These are phyloP conservation scores for Flexamia atlantica DNA, from an alignment of 2,888 invertebrate species.

Conservation along the genomic window DNA sequence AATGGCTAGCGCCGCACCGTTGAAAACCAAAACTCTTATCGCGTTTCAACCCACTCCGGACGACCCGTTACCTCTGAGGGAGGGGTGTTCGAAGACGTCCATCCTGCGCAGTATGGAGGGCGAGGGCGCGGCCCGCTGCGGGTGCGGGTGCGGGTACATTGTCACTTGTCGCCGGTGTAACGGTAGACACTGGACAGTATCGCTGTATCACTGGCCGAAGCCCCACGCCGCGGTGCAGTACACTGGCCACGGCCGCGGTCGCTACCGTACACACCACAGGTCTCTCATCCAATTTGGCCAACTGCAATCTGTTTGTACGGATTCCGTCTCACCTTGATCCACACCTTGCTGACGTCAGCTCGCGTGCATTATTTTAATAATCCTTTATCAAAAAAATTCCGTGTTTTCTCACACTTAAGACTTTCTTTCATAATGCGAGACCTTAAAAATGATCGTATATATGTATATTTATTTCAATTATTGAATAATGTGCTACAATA, in stretches of 20 bases:
- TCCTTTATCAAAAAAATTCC: too few relatives aligned
- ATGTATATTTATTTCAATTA: too few relatives aligned
- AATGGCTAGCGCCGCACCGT: too few relatives aligned
- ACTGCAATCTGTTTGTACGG: slow-evolving; percentile 55
- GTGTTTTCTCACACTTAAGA: too few relatives aligned
- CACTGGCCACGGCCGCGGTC: neutral
- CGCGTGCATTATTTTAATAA: neutral
- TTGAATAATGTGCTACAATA: too few relatives aligned
- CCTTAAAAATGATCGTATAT: too few relatives aligned
- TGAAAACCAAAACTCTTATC: too few relatives aligned
- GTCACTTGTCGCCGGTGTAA: neutral
- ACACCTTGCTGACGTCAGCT: neutral
- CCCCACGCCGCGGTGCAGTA: neutral
- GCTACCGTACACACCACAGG: neutral
- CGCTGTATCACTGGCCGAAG: slow-evolving; percentile 27
- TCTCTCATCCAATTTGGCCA: slow-evolving; percentile 37
- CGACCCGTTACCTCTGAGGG: slow-evolving; percentile 50
- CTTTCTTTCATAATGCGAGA: too few relatives aligned
- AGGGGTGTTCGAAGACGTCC: slow-evolving; percentile 50
- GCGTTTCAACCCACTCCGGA: too few relatives aligned
- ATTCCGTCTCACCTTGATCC: slow-evolving; percentile 29
- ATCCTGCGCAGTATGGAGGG: slow-evolving; percentile 52
- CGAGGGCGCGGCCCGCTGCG: slow-evolving; percentile 22
- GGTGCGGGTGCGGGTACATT: slow-evolving; percentile 25
- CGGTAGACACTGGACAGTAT: neutral